These are phyloP conservation scores for Leucophenga maculata DNA, from an alignment of 2,888 invertebrate genomes.

Conservation along the genomic window DNA sequence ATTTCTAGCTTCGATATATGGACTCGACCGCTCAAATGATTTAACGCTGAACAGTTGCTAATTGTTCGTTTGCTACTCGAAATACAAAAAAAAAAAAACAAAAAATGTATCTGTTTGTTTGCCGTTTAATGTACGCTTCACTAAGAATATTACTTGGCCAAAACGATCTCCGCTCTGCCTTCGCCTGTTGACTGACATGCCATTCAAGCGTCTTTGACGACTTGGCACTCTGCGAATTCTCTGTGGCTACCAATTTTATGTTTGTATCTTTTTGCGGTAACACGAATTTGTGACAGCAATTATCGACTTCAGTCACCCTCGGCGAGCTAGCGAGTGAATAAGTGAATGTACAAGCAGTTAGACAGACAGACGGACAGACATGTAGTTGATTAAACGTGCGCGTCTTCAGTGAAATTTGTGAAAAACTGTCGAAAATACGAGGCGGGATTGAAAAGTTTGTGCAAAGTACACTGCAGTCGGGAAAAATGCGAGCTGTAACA, in stretches of 20 bases:
- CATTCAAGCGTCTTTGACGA: slow-evolving; percentile 11
- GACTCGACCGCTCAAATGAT: no score
- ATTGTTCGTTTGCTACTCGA: no score
- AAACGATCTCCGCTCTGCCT: no score
- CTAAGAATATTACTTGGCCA: neutral
- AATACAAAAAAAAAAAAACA: no score
- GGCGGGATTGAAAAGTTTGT: neutral
- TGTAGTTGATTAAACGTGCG: neutral
- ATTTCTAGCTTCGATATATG: no score
- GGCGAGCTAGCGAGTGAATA: slow-evolving; percentile 31
- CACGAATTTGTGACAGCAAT: slow-evolving; percentile 64
- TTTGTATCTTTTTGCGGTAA: slow-evolving; percentile 41
- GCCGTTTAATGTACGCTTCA: slow-evolving; percentile 22
- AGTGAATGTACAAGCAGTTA: neutral
- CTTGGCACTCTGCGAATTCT: slow-evolving; percentile 1
- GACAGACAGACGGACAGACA: neutral
- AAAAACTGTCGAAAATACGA: slow-evolving; percentile 13
- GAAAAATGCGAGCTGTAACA: no score
- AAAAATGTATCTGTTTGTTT: slow-evolving; percentile 15
- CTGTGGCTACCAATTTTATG: neutral
- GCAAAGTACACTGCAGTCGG: neutral
- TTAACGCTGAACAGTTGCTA: no score
- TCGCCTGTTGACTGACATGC: slow-evolving; percentile 6
- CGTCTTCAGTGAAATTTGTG: slow-evolving; percentile 26
- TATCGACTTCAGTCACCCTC: slow-evolving; percentile 62